Percentiles rank a stretch among this genome's conserved stretches.
Conservation (phyloP, 2,113 vertebrate species). For the Acrocephalus kingi region DNA sequence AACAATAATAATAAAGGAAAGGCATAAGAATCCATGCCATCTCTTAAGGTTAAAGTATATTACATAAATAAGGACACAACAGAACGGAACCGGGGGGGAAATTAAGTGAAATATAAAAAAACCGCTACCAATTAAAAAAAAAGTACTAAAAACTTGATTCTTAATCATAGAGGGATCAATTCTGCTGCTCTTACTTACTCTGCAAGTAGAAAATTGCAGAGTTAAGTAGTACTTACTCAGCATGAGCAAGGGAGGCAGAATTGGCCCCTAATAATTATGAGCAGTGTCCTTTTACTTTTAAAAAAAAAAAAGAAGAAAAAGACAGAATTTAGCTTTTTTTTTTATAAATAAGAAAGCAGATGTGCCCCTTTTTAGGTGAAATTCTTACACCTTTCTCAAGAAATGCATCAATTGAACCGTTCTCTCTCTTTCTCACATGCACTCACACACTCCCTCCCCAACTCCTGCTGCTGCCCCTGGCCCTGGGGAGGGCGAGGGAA, state of each 20-base stretch:
- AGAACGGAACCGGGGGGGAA: slow-evolving; percentile 74
- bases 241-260: slow-evolving; percentile 54
- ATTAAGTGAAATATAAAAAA: slow-evolving; percentile 97
- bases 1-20: slow-evolving; percentile 75
- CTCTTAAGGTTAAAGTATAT: slow-evolving; percentile 86
- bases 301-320: slow-evolving; percentile 45
- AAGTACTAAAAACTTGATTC: slow-evolving; percentile 80
- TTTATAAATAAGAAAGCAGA: slow-evolving; percentile 83
- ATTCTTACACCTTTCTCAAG: slow-evolving; percentile 83
- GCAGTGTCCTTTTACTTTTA: slow-evolving; percentile 74
- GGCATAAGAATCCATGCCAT: slow-evolving; percentile 87
- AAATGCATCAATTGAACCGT: slow-evolving; percentile 79
- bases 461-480: slow-evolving; percentile 17
- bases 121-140: slow-evolving; percentile 84
- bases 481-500: slow-evolving; percentile 33
- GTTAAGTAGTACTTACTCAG: slow-evolving; percentile 10
- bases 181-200: slow-evolving; percentile 40
- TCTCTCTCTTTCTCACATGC: slow-evolving; percentile 46
- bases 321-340: slow-evolving; percentile 77
- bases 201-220: slow-evolving; percentile 31
- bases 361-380: slow-evolving; percentile 82
- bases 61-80: slow-evolving; percentile 94
- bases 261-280: slow-evolving; percentile 66
- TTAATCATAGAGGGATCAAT: slow-evolving; percentile 65
- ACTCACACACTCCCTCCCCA: slow-evolving; percentile 48